These are phyloP conservation scores for Lineus longissimus DNA, from an alignment of 1,140 invertebrate genomes.

Conservation along the genomic window DNA sequence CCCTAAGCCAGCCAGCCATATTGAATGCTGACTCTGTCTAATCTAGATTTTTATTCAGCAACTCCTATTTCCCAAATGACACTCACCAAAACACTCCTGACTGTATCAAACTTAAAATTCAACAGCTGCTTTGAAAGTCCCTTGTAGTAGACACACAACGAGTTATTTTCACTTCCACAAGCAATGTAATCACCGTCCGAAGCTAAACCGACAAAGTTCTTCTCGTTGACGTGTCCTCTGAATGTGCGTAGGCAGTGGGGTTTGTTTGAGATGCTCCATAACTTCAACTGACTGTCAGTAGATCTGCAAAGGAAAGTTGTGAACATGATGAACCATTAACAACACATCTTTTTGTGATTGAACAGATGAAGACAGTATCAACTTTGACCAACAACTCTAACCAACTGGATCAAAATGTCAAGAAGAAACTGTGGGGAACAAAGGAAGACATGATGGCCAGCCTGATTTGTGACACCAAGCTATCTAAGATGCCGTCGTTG, in stretches of 20 bases:
- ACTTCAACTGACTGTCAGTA: conserved; percentile 88
- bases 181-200: conserved; percentile 92
- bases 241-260: conserved; percentile 78
- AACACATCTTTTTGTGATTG: neutral
- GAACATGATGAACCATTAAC: neutral
- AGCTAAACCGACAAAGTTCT: conserved; percentile 95
- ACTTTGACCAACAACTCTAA: too few species aligned
- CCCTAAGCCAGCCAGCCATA: too few species aligned
- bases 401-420: too few species aligned
- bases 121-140: conserved; percentile 83
- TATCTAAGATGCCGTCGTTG: too few species aligned
- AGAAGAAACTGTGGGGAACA: too few species aligned
- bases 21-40: neutral
- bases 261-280: conserved; percentile 79
- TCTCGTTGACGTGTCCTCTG: conserved; percentile 92
- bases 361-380: too few species aligned
- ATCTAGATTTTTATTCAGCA: too few species aligned
- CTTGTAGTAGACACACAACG: conserved; percentile 90
- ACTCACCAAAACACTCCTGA: conserved; percentile 69
- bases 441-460: too few species aligned
- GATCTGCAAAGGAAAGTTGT: conserved; percentile 58
- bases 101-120: conserved; percentile 83
- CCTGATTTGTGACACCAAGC: too few species aligned
- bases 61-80: too few species aligned
- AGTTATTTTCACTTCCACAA: conserved; percentile 92